A percentile compares a stretch with the other conserved stretches of the same genome.
These are phyloP conservation scores for Thecophora atra DNA, from an alignment of 2,888 invertebrate species.

Conservation along the genomic window DNA sequence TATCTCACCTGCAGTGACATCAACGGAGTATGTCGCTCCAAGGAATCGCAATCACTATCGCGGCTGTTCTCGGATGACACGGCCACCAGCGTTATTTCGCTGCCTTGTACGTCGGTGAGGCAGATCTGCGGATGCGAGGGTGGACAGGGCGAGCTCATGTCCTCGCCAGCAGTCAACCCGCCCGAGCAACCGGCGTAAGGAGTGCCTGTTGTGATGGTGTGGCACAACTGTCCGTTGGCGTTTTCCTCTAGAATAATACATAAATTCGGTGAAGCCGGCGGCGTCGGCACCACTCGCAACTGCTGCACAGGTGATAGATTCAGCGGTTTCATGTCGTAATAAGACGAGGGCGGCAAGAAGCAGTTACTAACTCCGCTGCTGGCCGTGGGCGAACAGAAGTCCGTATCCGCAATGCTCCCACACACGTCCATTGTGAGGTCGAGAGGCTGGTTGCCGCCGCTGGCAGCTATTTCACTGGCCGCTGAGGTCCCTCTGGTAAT, in stretches of 20 bases:
- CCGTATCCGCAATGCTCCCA: slow-evolving; percentile 38
- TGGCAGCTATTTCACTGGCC: slow-evolving; percentile 56
- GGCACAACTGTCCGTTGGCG: slow-evolving; percentile 66
- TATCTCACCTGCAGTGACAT: slow-evolving; percentile 61
- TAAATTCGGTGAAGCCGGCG: slow-evolving; percentile 67
- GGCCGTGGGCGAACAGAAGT: slow-evolving; percentile 9
- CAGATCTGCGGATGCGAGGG: slow-evolving; percentile 85
- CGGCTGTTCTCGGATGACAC: slow-evolving; percentile 78
- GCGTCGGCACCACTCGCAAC: slow-evolving; percentile 64
- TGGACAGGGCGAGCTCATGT: slow-evolving; percentile 49
- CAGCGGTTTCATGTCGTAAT: slow-evolving; percentile 63
- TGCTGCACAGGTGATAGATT: slow-evolving; percentile 65
- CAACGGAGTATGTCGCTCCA: slow-evolving; percentile 69
- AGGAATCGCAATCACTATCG: slow-evolving; percentile 74
- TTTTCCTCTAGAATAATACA: slow-evolving; percentile 84
- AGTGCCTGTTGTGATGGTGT: slow-evolving; percentile 59
- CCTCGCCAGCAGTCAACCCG: slow-evolving; percentile 50
- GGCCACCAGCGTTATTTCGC: slow-evolving; percentile 81
- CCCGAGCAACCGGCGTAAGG: slow-evolving; percentile 61
- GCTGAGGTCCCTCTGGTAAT: slow-evolving; percentile 79
- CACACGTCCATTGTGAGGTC: slow-evolving; percentile 65
- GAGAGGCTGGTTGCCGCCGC: slow-evolving; percentile 60
- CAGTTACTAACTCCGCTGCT: slow-evolving; percentile 50
- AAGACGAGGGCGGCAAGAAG: slow-evolving; percentile 58
- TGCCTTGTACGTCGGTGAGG: slow-evolving; percentile 89